A percentile compares a stretch with the other conserved stretches of the same genome.
These are phyloP conservation scores for Lycaena phlaeas DNA, from an alignment of 2,888 invertebrate species.

Conservation along the genomic window DNA sequence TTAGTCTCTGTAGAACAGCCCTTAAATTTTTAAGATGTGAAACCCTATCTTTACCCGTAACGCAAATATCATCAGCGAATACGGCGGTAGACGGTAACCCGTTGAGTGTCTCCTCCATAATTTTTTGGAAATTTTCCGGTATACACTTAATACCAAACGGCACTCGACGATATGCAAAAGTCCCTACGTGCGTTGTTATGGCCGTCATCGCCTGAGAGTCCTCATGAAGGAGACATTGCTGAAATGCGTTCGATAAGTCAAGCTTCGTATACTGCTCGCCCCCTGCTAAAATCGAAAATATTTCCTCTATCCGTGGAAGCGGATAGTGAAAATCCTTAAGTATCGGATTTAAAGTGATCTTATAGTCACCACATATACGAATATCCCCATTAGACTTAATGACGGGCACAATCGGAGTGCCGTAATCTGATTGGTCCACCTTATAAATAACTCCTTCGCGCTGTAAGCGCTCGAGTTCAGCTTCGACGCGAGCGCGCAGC, in stretches of 20 bases:
- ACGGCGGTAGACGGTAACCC: not conserved
- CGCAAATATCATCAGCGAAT: not conserved
- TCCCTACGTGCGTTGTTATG: slow-evolving; percentile 22
- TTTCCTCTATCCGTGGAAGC: slow-evolving; percentile 18
- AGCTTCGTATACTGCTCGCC: slow-evolving; percentile 21
- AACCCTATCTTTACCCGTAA: not conserved
- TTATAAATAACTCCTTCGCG: slow-evolving; percentile 20
- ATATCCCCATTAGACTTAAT: slow-evolving; percentile 15
- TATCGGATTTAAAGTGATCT: slow-evolving; percentile 20
- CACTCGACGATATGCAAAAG: slow-evolving; percentile 5
- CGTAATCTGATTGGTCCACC: slow-evolving; percentile 24
- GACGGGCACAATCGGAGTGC: slow-evolving; percentile 23
- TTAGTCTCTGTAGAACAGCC: not conserved
- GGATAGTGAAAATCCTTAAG: slow-evolving; percentile 20
- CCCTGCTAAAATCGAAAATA: slow-evolving; percentile 17
- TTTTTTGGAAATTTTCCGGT: slow-evolving; percentile 25
- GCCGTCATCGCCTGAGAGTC: slow-evolving; percentile 21
- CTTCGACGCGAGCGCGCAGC: slow-evolving; percentile 20
- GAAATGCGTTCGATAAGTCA: slow-evolving; percentile 21
- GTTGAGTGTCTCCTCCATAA: slow-evolving; percentile 18
- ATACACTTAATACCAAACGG: not conserved
- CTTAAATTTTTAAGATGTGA: not conserved
- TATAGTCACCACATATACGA: slow-evolving; percentile 23
- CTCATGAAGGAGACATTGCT: slow-evolving; percentile 16
- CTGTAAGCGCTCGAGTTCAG: slow-evolving; percentile 23